These are phyloP conservation scores for Diadromus collaris DNA, from an alignment of 2,888 invertebrate genomes.

Conservation along the genomic window DNA sequence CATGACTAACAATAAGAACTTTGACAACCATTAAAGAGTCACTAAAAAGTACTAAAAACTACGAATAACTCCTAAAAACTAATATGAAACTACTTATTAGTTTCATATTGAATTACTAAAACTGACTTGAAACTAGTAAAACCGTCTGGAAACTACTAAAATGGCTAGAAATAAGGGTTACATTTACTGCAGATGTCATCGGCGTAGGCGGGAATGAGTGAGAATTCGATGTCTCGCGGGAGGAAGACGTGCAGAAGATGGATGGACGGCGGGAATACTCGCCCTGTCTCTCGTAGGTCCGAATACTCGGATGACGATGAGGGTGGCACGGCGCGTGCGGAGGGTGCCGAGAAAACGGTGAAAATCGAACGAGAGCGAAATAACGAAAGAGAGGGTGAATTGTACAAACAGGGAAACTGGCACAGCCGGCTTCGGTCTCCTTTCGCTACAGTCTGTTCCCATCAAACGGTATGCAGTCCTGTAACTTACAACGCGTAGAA, in stretches of 20 bases:
- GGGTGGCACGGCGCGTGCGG: slow-evolving; percentile 44
- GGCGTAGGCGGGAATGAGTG: slow-evolving; percentile 38
- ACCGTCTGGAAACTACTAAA: too few species aligned
- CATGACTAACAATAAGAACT: too few species aligned
- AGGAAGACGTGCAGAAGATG: slow-evolving; percentile 40
- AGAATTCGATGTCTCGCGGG: slow-evolving; percentile 23
- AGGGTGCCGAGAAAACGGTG: slow-evolving; percentile 54
- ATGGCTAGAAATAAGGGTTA: neutral
- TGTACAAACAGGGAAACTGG: slow-evolving; percentile 74
- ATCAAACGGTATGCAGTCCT: slow-evolving; percentile 43
- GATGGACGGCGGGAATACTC: slow-evolving; percentile 48
- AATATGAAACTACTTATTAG: too few species aligned
- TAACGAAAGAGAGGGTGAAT: slow-evolving; percentile 65
- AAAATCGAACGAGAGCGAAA: slow-evolving; percentile 19
- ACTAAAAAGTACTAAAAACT: too few species aligned
- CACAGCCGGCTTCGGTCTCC: slow-evolving; percentile 62
- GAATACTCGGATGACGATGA: slow-evolving; percentile 40
- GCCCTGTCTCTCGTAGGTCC: slow-evolving; percentile 25
- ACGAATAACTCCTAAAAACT: too few species aligned
- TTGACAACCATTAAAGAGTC: too few species aligned
- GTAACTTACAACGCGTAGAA: slow-evolving; percentile 26
- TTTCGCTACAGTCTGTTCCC: slow-evolving; percentile 49
- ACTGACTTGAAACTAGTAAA: too few species aligned
- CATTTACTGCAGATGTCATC: slow-evolving; percentile 7
- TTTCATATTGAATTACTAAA: too few species aligned